Evolutionary conservation across 2,113 vertebrate species (phyloP), one percentile per base, ranked within the genome.

Genomic region (Oreochromis spilurus): DNA sequence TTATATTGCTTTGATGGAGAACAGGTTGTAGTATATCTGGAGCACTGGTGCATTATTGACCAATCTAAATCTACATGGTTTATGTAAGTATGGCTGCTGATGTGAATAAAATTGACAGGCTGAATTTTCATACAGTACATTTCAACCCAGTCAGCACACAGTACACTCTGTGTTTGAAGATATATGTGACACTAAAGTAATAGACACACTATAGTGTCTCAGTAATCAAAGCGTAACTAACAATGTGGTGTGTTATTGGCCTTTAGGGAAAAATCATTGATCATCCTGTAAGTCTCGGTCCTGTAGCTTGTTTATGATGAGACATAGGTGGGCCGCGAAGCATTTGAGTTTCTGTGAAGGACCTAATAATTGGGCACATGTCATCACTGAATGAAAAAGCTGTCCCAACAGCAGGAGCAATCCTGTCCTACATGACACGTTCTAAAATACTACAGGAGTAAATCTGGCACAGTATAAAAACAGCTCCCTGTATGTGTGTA

Each of bases 301-400:
- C 55, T 80, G 77, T 75, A 81, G 84, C 83, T 92, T 90, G 54
- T 91, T 93, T 93, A 93, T 84, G 87, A 85, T 87, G 92, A 93
- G 81, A 77, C 82, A 57, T 87, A 50, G 93, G 84, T 83, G 87
- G 79, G 54, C 78, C 31, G 83, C 70, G 91, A 92, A 91, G 83
- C 84, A 87, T 84, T 79, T 45, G 67, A 92, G 92, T 85, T 90
- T 91, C 70, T 90, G 87, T 84, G 67, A 89, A 91, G 89, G 87
- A 88, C 84, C 91, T 93, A 94, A 95, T 95, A 95, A 96, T 93
- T 92, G 90, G 91, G 85, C 91, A 88, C 90, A 82, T 89, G 93
- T 91, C 93, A 89, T 89, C 89, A 84, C 83, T 87, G 92, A 93
- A 94, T 95, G 91, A 96, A 93, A 94, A 91, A 95, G 75, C 84